Conservation (phyloP, 1,140 invertebrate species). For the Cyphomyrmex costatus region DNA sequence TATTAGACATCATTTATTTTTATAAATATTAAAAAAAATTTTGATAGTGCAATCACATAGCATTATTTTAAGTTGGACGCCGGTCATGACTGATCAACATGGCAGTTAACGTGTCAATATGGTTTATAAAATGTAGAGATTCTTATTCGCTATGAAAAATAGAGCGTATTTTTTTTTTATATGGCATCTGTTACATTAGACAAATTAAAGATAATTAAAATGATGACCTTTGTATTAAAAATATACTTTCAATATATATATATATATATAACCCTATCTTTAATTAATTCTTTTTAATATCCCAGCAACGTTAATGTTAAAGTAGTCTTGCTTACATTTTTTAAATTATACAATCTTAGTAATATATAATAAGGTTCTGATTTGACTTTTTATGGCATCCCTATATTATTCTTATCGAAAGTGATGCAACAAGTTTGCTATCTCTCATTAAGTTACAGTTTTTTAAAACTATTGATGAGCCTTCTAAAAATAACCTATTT, state of each 20-base stretch:
- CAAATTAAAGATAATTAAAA: constrained; percentile 1
- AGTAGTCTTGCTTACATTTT: too few species aligned
- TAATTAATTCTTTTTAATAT: too few species aligned
- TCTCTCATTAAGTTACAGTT: background rate
- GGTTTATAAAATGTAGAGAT: constrained; percentile 21
- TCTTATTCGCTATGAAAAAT: constrained; percentile 11
- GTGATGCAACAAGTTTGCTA: constrained; percentile 24
- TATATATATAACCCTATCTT: background rate
- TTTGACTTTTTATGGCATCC: too few species aligned
- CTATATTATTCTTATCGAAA: constrained; percentile 1
- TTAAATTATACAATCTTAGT: too few species aligned
- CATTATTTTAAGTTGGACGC: too few species aligned
- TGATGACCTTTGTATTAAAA: constrained; percentile 6
- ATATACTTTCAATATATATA: constrained; percentile 27
- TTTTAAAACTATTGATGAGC: background rate
- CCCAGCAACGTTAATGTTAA: too few species aligned
- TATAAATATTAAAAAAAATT: background rate
- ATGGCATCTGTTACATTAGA: background rate
- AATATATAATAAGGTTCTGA: too few species aligned
- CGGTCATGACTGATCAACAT: background rate
- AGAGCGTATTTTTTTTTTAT: background rate
- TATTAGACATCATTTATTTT: background rate
- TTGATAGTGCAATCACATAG: background rate
- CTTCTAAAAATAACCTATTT: constrained; percentile 15
- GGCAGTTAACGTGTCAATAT: constrained; percentile 13